Conservation (phyloP, 2,888 invertebrate species). For the Drosophila testacea region DNA sequence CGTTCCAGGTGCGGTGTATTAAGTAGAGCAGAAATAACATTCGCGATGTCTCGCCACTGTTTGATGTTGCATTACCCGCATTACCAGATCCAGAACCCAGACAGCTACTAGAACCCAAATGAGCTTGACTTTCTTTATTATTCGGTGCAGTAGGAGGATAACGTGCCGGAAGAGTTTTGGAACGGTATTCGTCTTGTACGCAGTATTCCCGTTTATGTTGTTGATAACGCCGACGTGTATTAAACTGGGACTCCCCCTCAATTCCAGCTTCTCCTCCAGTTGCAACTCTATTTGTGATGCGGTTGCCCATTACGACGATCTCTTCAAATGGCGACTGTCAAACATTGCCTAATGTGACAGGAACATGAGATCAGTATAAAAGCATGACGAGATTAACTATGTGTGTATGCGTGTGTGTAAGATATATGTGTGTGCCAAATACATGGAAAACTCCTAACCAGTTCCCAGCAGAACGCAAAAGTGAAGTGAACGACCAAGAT, state of each 20-base stretch:
- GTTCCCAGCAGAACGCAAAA: conserved; percentile 65
- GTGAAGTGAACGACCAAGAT: conserved; percentile 67
- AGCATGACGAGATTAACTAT: conserved; percentile 7
- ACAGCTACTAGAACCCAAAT: conserved; percentile 66
- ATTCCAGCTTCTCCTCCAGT: conserved; percentile 36
- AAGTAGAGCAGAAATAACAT: conserved; percentile 89
- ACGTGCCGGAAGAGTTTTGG: conserved; percentile 81
- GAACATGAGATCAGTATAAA: conserved; percentile 53
- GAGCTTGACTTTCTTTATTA: conserved; percentile 2
- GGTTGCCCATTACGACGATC: conserved; percentile 65
- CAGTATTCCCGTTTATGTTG: conserved; percentile 71
- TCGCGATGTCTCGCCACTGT: conserved; percentile 86
- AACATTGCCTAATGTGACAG: conserved; percentile 72
- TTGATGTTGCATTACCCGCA: conserved; percentile 55
- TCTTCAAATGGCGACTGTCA: conserved; percentile 52
- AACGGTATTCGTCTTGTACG: conserved; percentile 67
- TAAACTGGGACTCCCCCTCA: conserved; percentile 47
- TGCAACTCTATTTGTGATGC: conserved; percentile 38
- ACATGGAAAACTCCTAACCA: conserved; percentile 56
- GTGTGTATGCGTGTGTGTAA: conserved; percentile 7
- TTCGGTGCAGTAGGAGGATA: conserved; percentile 34
- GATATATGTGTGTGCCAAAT: conserved; percentile 33
- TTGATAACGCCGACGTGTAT: conserved; percentile 71
- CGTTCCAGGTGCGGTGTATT: conserved; percentile 90
- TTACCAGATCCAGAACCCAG: conserved; percentile 44